Percentiles rank a stretch among this genome's conserved stretches.
phyloP scores from a whole-genome alignment of 2,797 vertebrate genomes.

The Chlorospingus flavigularis region DNA sequence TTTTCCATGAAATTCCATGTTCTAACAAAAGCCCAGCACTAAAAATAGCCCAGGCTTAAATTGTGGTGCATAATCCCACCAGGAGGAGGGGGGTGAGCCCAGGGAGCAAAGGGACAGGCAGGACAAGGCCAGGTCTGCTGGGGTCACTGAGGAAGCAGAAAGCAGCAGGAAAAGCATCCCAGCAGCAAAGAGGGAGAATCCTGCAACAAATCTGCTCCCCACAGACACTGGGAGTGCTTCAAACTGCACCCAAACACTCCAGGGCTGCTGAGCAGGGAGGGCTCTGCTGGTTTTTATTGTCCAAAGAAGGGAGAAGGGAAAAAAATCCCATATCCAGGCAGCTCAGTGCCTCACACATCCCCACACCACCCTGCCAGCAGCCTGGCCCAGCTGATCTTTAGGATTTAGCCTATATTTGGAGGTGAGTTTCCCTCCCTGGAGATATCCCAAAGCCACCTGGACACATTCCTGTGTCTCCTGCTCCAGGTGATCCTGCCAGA shows the following conservation, averaged over 20 bases:
- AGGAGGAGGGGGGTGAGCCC: background rate
- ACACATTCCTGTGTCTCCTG: background rate
- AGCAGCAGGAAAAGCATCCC: background rate
- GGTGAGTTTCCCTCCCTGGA: background rate
- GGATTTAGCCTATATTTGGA: background rate
- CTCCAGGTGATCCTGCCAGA: background rate
- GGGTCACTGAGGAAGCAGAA: background rate
- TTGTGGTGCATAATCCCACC: background rate
- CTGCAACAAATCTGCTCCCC: background rate
- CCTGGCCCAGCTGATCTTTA: background rate
- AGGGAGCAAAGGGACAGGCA: background rate
- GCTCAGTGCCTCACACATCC: background rate
- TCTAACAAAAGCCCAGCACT: background rate
- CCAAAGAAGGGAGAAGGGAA: background rate
- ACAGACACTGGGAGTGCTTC: background rate
- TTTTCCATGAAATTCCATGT: background rate
- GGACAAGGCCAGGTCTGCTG: background rate
- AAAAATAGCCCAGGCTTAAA: background rate
- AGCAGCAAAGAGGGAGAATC: background rate
- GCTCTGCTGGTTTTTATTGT: background rate
- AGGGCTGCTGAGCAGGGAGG: background rate
- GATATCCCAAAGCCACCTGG: background rate
- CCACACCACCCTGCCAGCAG: background rate
- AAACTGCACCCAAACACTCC: background rate
- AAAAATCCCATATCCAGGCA: background rate